Percentiles rank a stretch among this genome's conserved stretches.
phyloP scores from a whole-genome alignment of 2,888 invertebrate species.

The Epsilonema sp. region DNA sequence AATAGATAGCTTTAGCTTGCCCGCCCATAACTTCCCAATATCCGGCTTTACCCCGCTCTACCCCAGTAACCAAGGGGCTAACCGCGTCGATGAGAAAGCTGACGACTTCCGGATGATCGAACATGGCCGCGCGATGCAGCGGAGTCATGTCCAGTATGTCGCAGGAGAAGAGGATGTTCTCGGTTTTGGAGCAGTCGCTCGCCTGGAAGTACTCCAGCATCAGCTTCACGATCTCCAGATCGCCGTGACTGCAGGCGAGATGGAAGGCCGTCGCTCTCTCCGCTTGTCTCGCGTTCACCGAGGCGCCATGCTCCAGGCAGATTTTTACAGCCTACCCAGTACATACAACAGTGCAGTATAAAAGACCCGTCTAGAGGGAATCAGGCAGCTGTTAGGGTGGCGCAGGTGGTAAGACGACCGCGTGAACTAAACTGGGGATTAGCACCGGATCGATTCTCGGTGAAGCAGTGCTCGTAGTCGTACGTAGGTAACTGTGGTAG shows the following conservation, averaged over 20 bases:
- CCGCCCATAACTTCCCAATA: background rate
- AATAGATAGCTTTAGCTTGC: no score
- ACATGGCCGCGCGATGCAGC: conserved; percentile 72
- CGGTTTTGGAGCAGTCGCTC: conserved; percentile 40
- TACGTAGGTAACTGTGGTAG: no score
- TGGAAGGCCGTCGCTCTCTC: conserved; percentile 73
- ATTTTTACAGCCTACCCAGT: conserved; percentile 56
- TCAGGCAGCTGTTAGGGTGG: no score
- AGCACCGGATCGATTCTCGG: no score
- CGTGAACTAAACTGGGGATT: no score
- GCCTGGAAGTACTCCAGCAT: conserved; percentile 44
- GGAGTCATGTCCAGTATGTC: conserved; percentile 76
- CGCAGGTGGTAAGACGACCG: no score
- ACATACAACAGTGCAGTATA: background rate
- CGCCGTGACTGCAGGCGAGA: conserved; percentile 63
- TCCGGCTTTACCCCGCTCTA: background rate
- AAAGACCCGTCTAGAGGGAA: no score
- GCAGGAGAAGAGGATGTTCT: conserved; percentile 46
- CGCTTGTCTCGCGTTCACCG: conserved; percentile 65
- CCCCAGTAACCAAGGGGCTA: no score
- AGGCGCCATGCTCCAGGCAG: conserved; percentile 62
- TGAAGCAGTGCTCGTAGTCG: no score
- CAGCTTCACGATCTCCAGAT: conserved; percentile 61
- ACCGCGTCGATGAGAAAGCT: conserved; percentile 41
- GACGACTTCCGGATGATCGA: conserved; percentile 62